phyloP scores from a whole-genome alignment of 2,113 vertebrate species.

The Cavia porcellus region DNA sequence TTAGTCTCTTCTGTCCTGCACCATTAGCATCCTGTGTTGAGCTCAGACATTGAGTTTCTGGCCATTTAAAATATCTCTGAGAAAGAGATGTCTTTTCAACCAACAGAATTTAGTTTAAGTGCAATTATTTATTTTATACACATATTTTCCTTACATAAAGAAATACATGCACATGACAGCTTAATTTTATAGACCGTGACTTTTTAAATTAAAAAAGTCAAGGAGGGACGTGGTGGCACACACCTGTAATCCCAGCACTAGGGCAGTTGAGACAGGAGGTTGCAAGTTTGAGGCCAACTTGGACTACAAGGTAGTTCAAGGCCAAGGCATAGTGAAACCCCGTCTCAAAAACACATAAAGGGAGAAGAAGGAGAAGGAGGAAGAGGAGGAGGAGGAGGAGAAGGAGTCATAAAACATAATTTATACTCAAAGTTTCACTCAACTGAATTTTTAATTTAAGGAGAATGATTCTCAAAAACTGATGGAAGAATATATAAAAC shows the following conservation, averaged over 20 bases:
- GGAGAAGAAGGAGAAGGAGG: neutral
- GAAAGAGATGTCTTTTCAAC: neutral
- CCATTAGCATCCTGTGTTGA: neutral
- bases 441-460: slow-evolving; percentile 58
- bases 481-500: neutral
- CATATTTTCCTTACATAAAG: slow-evolving; percentile 22
- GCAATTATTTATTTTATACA: neutral
- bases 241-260: neutral
- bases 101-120: neutral
- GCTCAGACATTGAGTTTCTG: neutral
- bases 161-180: slow-evolving; percentile 5
- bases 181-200: neutral
- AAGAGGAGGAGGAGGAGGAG: too few relatives aligned
- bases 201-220: neutral
- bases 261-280: neutral
- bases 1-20: neutral
- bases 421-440: slow-evolving; percentile 18
- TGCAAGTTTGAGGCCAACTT: neutral
- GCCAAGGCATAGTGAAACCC: neutral
- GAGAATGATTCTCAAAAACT: slow-evolving; percentile 30
- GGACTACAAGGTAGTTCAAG: neutral
- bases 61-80: neutral
- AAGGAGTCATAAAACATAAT: slow-evolving; percentile 21
- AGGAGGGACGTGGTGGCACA: neutral
- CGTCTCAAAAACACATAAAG: neutral